Percentiles rank a stretch among this genome's conserved stretches.
Conservation (phyloP, 2,888 invertebrate species). For the Drosophila fungiperda region DNA sequence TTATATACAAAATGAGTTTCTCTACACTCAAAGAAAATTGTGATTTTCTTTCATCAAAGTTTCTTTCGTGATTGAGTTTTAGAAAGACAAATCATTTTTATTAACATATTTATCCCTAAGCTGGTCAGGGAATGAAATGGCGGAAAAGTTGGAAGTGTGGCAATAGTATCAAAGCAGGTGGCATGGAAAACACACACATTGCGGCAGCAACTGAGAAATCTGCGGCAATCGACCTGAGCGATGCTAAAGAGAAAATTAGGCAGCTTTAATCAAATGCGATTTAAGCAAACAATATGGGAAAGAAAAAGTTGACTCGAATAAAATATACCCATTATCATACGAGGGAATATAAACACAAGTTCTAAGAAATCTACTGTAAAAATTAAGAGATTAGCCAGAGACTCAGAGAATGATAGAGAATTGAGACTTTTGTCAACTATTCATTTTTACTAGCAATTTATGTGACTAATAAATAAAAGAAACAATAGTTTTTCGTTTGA, state of each 20-base stretch:
- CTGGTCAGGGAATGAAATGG: background rate
- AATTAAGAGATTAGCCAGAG: too few relatives aligned
- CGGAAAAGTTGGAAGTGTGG: background rate
- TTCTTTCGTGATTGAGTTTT: background rate
- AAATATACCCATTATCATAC: background rate
- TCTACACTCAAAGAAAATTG: background rate
- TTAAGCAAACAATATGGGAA: background rate
- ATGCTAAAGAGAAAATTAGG: background rate
- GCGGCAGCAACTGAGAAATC: background rate
- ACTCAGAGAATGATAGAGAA: too few relatives aligned
- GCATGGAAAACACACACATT: background rate
- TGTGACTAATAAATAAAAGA: background rate
- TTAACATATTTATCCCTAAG: background rate
- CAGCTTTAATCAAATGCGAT: background rate
- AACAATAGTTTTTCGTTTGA: background rate
- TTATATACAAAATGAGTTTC: conserved; percentile 32
- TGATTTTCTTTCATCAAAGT: background rate
- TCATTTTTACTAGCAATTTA: background rate
- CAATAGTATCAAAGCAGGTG: background rate
- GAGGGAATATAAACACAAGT: background rate
- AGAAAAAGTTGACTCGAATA: background rate
- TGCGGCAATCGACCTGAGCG: background rate
- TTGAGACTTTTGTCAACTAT: background rate
- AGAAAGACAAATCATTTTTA: background rate
- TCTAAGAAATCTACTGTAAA: background rate